phyloP scores from a whole-genome alignment of 2,113 vertebrate species.

The Lutjanus erythropterus region DNA sequence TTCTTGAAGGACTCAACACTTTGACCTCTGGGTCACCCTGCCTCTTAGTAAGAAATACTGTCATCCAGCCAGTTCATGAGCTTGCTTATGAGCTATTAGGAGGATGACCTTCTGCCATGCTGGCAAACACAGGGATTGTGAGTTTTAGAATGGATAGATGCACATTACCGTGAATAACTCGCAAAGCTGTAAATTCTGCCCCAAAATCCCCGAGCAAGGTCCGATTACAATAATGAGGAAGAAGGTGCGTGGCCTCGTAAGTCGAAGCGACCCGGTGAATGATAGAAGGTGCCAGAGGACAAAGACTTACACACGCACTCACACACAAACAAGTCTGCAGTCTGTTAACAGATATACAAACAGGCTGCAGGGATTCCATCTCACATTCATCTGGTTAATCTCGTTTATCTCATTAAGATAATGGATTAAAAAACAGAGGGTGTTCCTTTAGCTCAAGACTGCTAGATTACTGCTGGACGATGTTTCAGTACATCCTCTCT shows the following conservation, averaged over 20 bases:
- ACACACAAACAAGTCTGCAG: conserved; percentile 12
- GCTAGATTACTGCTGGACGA: conserved; percentile 25
- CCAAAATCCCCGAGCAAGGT: neutral
- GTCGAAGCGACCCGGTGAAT: neutral
- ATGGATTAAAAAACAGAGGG: conserved; percentile 53
- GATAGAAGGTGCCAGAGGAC: neutral
- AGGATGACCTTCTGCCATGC: neutral
- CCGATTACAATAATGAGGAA: neutral
- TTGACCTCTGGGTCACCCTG: neutral
- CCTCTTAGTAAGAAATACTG: neutral
- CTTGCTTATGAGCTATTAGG: neutral
- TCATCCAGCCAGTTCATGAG: neutral
- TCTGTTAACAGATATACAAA: conserved; percentile 32
- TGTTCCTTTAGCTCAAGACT: conserved; percentile 19
- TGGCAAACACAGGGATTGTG: neutral
- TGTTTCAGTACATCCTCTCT: neutral
- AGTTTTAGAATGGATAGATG: neutral
- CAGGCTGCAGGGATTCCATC: conserved; percentile 40
- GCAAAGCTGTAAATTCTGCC: neutral
- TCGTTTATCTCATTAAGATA: conserved; percentile 60
- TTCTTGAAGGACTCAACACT: neutral
- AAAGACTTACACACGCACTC: neutral
- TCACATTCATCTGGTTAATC: conserved; percentile 55
- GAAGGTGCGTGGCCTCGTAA: neutral
- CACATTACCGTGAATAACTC: neutral